phyloP scores from a whole-genome alignment of 2,888 invertebrate genomes.

The Trichopoda pennipes region DNA sequence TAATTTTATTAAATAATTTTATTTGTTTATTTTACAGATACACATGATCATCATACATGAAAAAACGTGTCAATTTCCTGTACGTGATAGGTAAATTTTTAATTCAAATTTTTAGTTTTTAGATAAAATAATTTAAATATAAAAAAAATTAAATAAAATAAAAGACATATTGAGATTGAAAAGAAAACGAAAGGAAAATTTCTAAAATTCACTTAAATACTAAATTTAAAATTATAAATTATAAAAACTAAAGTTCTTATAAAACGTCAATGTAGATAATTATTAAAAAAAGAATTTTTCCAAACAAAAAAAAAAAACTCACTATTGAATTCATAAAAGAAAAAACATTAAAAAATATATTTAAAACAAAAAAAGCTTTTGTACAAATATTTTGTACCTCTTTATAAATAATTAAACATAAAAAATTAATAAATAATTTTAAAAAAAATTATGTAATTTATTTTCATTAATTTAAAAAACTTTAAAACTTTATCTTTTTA shows the following conservation, averaged over 20 bases:
- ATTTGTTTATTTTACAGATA: conserved; percentile 83
- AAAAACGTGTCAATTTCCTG: conserved; percentile 81
- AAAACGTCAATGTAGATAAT: conserved; percentile 38
- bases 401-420: conserved; percentile 34
- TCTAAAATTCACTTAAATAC: conserved; percentile 10
- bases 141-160: conserved; percentile 19
- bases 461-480: neutral
- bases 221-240: neutral
- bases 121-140: conserved; percentile 14
- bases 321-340: conserved; percentile 16
- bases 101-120: conserved; percentile 72
- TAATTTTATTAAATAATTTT: conserved; percentile 22
- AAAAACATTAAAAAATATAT: neutral
- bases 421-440: conserved; percentile 22
- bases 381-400: conserved; percentile 67
- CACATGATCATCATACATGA: conserved; percentile 89
- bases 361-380: conserved; percentile 46
- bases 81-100: conserved; percentile 81
- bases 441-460: conserved; percentile 6
- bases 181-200: conserved; percentile 14
- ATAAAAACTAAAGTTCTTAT: conserved; percentile 23
- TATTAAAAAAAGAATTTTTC: conserved; percentile 23
- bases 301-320: conserved; percentile 5
- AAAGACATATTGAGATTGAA: conserved; percentile 10
- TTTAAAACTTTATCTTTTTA: too few relatives aligned